Evolutionary conservation across 1,140 invertebrate genomes (phyloP), one percentile per base, ranked within the genome.

Genomic region (Heliconius himera): DNA sequence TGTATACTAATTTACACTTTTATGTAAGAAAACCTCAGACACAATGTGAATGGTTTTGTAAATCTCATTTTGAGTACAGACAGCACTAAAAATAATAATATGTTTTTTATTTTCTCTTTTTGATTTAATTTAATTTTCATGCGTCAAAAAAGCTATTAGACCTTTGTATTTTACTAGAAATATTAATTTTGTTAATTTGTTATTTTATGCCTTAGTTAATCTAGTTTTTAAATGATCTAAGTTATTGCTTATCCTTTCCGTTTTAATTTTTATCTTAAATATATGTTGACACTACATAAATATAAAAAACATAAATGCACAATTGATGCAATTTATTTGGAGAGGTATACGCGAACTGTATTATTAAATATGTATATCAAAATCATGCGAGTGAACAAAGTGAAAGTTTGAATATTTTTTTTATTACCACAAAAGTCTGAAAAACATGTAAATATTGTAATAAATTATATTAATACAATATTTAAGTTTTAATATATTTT

Each of bases 1-100:
- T 26, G 46, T 73, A 46, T 73, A 73, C 41, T 73, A 49, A 73
- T 73, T 73, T 73, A 73, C 11, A 22, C 72, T 20, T 38, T 73
- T 41, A 73, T 13, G 41, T 49, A 73, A 46, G n/a, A 33, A 49
- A 46, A 66, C 26, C 26, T 66, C 60, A 6, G 8, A 66, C 1
- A 13, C 60, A 66, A 29, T 26, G 60, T 66, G 60, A 66, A 66
- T 66, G 60, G 2, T 66, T 22, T 16, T 66, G 3, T 66, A 4
- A 16, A 26, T 13, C 22, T 11, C 1, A 56, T 6, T 56, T 22
- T 3, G n/a, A 3, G 54, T 56, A 56, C 54, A 22, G 54, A 22
- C 54, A 56, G 54, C 20, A 22, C 2, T n/a, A 56, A 22, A 56
- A 56, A 56, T n/a, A 22, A 0, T 56, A 8, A 33, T 33, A 33